These are phyloP conservation scores for Panorpa germanica DNA, from an alignment of 2,888 invertebrate species.

Conservation along the genomic window DNA sequence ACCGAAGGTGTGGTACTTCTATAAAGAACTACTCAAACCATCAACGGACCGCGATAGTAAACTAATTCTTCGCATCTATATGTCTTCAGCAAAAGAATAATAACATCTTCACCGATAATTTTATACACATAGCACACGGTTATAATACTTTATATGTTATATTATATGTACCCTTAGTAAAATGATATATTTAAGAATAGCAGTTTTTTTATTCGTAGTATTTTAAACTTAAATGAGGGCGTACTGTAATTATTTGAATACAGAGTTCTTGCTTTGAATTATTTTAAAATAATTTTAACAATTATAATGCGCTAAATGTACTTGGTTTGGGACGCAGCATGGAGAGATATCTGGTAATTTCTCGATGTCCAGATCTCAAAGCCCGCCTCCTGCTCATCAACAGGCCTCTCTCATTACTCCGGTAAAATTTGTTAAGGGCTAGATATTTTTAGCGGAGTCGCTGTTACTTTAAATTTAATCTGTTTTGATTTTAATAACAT, in stretches of 20 bases:
- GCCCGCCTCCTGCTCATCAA: slow-evolving; percentile 74
- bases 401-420: slow-evolving; percentile 52
- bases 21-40: too few species aligned
- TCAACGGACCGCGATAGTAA: too few species aligned
- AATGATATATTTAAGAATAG: too few species aligned
- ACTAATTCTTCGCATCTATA: too few species aligned
- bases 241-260: slow-evolving; percentile 13
- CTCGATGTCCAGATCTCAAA: slow-evolving; percentile 31
- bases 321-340: slow-evolving; percentile 33
- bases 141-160: too few species aligned
- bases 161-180: too few species aligned
- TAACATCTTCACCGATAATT: too few species aligned
- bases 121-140: too few species aligned
- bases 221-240: too few species aligned
- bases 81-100: too few species aligned
- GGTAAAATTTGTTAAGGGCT: slow-evolving; percentile 24
- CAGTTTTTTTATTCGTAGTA: too few species aligned
- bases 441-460: slow-evolving; percentile 5
- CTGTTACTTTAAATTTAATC: background rate
- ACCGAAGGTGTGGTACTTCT: too few species aligned
- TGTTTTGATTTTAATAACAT: slow-evolving; percentile 2
- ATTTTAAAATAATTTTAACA: slow-evolving; percentile 9
- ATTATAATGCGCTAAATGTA: slow-evolving; percentile 11
- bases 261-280: slow-evolving; percentile 13
- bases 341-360: slow-evolving; percentile 29